A percentile compares a stretch with the other conserved stretches of the same genome.
These are phyloP conservation scores for Scleropages formosus DNA, from an alignment of 2,797 vertebrate genomes.

Conservation along the genomic window DNA sequence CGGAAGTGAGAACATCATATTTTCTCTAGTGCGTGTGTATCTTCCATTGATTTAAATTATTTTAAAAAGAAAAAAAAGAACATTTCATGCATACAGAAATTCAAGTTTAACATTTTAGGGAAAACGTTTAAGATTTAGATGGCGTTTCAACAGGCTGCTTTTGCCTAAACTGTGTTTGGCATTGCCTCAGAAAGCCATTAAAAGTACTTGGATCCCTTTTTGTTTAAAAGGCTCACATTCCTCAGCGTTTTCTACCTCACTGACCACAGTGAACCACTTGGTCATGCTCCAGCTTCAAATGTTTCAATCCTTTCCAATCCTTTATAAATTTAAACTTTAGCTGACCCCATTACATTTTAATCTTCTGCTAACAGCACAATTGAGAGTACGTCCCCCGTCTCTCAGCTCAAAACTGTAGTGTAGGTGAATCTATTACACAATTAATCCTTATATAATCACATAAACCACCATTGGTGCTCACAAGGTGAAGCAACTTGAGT, in stretches of 20 bases:
- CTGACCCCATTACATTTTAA: slow-evolving; percentile 1
- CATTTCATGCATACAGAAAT: too few relatives aligned
- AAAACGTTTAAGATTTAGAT: background rate
- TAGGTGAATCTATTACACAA: background rate
- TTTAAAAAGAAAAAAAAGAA: too few relatives aligned
- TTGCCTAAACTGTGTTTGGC: background rate
- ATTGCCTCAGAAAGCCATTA: background rate
- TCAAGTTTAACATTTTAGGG: slow-evolving; percentile 2
- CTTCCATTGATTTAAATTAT: too few relatives aligned
- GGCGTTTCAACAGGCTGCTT: background rate
- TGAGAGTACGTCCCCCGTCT: background rate
- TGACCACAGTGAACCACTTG: background rate
- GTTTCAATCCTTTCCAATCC: background rate
- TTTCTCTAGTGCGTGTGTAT: too few relatives aligned
- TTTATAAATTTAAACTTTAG: slow-evolving; percentile 8
- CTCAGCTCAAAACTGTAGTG: background rate
- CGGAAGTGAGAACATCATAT: too few relatives aligned
- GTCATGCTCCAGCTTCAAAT: background rate
- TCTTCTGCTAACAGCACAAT: background rate
- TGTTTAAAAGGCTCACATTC: slow-evolving; percentile 7
- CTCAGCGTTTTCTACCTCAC: background rate
- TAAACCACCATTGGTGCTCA: background rate
- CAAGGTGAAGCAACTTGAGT: background rate
- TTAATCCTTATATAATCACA: background rate
- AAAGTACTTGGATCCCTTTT: background rate